Conservation (phyloP, 2,888 invertebrate genomes). For the Polydrusus pterygomalis region DNA sequence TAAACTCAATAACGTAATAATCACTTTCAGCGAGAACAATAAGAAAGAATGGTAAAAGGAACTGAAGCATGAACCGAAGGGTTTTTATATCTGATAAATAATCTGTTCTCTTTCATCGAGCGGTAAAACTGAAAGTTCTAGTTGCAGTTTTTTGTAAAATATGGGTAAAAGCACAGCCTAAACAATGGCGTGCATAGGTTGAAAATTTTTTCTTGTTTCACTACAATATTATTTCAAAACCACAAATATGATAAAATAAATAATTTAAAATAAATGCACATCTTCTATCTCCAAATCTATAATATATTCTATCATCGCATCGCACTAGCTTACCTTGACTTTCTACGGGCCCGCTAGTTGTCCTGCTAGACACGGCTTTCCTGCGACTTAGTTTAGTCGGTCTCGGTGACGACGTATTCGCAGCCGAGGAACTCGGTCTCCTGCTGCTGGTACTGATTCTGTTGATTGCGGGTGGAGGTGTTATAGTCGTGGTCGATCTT, state of each 20-base stretch:
- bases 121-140: constrained; percentile 12
- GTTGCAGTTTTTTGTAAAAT: neutral
- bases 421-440: constrained; percentile 52
- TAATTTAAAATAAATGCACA: no score
- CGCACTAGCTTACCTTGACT: constrained; percentile 66
- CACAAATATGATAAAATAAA: no score
- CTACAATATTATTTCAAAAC: no score
- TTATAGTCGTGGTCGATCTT: constrained; percentile 61
- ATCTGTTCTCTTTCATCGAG: neutral
- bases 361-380: constrained; percentile 56
- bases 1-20: neutral
- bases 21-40: neutral
- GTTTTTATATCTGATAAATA: constrained; percentile 1
- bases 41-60: constrained; percentile 1
- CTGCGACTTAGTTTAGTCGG: constrained; percentile 63
- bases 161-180: neutral
- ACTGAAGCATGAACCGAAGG: constrained; percentile 17
- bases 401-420: constrained; percentile 55
- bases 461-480: constrained; percentile 51
- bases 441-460: constrained; percentile 35
- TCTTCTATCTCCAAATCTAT: neutral
- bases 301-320: constrained; percentile 20
- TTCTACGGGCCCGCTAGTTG: constrained; percentile 62
- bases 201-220: no score
- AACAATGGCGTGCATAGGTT: no score